These are phyloP conservation scores for Poeciliopsis gracilis DNA, from an alignment of 2,797 vertebrate species.

Conservation along the genomic window DNA sequence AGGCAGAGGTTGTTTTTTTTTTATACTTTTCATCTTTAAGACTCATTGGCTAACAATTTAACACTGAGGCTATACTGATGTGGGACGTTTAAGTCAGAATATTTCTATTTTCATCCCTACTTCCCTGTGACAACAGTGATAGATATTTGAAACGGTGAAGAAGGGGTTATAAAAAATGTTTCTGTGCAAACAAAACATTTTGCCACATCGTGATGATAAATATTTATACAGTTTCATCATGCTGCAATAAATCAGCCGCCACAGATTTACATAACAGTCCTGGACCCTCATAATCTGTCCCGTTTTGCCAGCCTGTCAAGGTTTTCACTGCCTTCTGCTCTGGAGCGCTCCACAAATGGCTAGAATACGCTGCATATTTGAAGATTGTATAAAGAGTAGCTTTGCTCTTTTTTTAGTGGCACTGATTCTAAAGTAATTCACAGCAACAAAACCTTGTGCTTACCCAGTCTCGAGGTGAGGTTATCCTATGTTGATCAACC, in stretches of 20 bases:
- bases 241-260: constrained; percentile 19
- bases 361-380: constrained; percentile 71
- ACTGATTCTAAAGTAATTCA: constrained; percentile 64
- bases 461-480: constrained; percentile 66
- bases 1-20: constrained; percentile 30
- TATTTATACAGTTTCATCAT: constrained; percentile 27
- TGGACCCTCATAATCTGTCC: constrained; percentile 13
- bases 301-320: constrained; percentile 3
- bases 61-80: constrained; percentile 46
- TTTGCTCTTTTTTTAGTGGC: constrained; percentile 59
- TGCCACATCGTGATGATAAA: constrained; percentile 36
- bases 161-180: constrained; percentile 30
- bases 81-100: constrained; percentile 25
- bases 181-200: constrained; percentile 37
- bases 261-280: constrained; percentile 26
- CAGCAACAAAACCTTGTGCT: constrained; percentile 69
- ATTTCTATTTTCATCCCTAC: constrained; percentile 29
- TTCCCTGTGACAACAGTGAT: constrained; percentile 42
- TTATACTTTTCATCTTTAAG: constrained; percentile 22
- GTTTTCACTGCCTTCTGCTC: constrained; percentile 8
- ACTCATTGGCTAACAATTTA: constrained; percentile 28
- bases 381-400: constrained; percentile 41
- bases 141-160: constrained; percentile 35
- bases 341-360: constrained; percentile 49
- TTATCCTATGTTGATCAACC: constrained; percentile 52